Conservation (phyloP, 2,888 invertebrate genomes). For the Drepanosiphum platanoidis region DNA sequence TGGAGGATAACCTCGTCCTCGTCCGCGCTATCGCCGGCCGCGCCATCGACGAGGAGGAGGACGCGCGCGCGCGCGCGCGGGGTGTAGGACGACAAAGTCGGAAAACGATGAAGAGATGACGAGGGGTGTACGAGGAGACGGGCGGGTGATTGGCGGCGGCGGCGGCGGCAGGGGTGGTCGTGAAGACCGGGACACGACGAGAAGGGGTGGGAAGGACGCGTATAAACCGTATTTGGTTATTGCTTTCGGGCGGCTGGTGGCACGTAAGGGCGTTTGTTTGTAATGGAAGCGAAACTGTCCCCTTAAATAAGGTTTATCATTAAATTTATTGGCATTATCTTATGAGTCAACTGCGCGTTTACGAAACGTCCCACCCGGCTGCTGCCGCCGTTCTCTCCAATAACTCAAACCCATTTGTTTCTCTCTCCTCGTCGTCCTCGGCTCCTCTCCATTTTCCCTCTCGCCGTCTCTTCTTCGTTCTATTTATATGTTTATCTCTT, state of each 20-base stretch:
- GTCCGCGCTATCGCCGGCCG: neutral
- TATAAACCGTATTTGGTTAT: constrained; percentile 62
- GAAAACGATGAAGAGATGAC: constrained; percentile 55
- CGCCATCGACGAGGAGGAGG: neutral
- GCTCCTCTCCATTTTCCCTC: neutral
- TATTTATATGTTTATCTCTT: neutral
- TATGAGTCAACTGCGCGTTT: constrained; percentile 62
- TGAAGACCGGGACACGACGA: neutral
- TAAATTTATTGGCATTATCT: constrained; percentile 62
- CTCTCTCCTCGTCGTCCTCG: neutral
- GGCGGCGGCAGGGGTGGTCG: neutral
- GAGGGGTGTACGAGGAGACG: neutral
- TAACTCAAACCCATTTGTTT: constrained; percentile 62
- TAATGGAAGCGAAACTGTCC: constrained; percentile 62
- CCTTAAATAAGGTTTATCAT: constrained; percentile 62
- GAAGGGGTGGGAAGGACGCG: neutral
- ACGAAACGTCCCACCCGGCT: constrained; percentile 61
- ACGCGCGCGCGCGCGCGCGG: neutral
- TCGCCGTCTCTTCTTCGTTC: neutral
- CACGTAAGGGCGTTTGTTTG: constrained; percentile 62
- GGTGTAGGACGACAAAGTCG: constrained; percentile 32
- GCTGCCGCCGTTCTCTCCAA: constrained; percentile 49
- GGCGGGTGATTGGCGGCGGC: neutral
- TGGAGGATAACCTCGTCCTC: constrained; percentile 46
- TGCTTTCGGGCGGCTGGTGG: constrained; percentile 62